Evolutionary conservation across 1,140 invertebrate species (phyloP).

Genomic region (Holotrichia oblita): DNA sequence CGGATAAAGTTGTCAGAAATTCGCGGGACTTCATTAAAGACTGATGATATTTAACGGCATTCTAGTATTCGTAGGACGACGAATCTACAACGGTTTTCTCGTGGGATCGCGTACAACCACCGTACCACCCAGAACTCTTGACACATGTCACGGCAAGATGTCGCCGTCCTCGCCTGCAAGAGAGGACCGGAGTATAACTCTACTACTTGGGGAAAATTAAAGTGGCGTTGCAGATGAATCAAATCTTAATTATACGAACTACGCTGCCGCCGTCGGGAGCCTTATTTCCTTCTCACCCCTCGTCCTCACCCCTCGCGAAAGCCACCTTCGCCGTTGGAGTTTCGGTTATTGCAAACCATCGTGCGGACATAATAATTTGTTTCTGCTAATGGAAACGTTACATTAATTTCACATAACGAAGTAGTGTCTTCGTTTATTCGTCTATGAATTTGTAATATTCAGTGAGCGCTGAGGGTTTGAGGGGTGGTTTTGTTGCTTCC

Average conservation of each 20-base stretch:
- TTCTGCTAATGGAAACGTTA: constrained; percentile 1
- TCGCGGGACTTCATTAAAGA: constrained; percentile 41
- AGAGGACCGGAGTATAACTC: neutral
- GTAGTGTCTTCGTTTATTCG: constrained; percentile 1
- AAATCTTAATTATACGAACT: constrained; percentile 47
- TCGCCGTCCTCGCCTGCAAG: neutral
- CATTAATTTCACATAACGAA: neutral
- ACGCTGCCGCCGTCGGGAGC: neutral
- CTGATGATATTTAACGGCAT: constrained; percentile 44
- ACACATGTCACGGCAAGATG: constrained; percentile 45
- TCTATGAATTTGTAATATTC: neutral
- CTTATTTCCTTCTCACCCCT: too few relatives aligned
- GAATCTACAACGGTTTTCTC: too few relatives aligned
- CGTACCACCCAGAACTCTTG: constrained; percentile 17
- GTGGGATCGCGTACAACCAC: neutral
- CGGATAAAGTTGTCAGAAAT: constrained; percentile 18
- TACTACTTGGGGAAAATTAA: constrained; percentile 45
- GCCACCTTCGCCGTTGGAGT: neutral
- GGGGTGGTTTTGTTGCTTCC: too few relatives aligned
- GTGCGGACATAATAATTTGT: neutral
- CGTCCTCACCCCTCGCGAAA: too few relatives aligned
- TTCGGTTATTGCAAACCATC: neutral
- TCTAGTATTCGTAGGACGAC: too few relatives aligned
- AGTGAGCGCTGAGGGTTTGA: neutral
- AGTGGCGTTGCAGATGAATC: constrained; percentile 43